Evolutionary conservation across 2,797 vertebrate genomes (phyloP).

Genomic region (Threskiornis aethiopicus): DNA sequence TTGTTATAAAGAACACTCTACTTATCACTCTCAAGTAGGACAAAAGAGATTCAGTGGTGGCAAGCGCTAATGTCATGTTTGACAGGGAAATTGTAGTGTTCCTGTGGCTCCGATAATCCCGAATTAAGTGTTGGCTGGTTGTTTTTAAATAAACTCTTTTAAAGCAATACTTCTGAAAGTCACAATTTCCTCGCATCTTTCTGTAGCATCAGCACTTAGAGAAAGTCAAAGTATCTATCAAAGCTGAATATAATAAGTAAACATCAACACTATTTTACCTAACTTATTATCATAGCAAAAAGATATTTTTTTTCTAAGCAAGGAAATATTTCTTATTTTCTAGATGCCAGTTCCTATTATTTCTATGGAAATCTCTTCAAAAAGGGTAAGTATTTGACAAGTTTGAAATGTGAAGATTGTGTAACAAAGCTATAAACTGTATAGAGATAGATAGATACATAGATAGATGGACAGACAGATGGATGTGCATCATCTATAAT

Average conservation of each 20-base stretch:
- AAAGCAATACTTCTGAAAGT: background rate
- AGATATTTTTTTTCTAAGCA: background rate
- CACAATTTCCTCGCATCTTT: background rate
- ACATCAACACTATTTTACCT: background rate
- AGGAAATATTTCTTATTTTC: slow-evolving; percentile 31
- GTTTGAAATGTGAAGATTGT: background rate
- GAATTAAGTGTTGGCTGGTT: slow-evolving; percentile 4
- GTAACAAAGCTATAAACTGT: background rate
- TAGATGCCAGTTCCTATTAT: slow-evolving; percentile 87
- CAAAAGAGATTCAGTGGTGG: slow-evolving; percentile 14
- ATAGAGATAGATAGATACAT: background rate
- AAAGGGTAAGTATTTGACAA: slow-evolving; percentile 83
- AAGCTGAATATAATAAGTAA: background rate
- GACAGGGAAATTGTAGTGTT: slow-evolving; percentile 14
- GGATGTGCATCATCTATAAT: background rate
- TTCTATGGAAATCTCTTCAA: slow-evolving; percentile 93
- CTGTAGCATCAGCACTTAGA: background rate
- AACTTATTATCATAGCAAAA: background rate
- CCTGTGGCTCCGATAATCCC: background rate
- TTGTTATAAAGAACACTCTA: slow-evolving; percentile 31
- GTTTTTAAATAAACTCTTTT: background rate
- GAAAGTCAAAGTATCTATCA: background rate
- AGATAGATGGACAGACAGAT: background rate
- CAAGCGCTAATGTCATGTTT: slow-evolving; percentile 23
- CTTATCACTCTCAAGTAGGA: slow-evolving; percentile 33